Conservation (phyloP, 1,140 invertebrate species). For the Pinna nobilis region DNA sequence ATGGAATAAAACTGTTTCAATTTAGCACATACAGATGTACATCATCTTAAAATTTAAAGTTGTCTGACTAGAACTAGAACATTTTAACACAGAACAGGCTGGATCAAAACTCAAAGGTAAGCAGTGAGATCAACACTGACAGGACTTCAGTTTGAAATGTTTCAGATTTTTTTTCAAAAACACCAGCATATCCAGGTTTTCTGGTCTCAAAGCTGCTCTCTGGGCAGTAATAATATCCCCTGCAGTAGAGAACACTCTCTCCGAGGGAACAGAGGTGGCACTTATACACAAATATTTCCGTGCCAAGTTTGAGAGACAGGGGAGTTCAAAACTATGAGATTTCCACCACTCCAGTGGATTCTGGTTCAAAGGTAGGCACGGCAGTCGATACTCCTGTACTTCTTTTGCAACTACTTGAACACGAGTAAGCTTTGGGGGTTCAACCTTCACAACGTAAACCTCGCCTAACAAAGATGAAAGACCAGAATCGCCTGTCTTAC, state of each 20-base stretch:
- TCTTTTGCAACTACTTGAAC: neutral
- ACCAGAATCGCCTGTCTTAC: neutral
- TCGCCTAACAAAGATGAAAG: slow-evolving; percentile 2
- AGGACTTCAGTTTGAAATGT: too few relatives aligned
- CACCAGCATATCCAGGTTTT: slow-evolving; percentile 26
- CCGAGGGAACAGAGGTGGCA: slow-evolving; percentile 27
- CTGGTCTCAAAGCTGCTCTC: slow-evolving; percentile 19
- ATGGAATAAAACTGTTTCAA: too few relatives aligned
- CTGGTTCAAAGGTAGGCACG: neutral
- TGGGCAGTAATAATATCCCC: slow-evolving; percentile 30
- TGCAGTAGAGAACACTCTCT: slow-evolving; percentile 36
- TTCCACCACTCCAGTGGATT: slow-evolving; percentile 25
- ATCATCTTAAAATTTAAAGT: too few relatives aligned
- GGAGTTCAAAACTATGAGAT: neutral
- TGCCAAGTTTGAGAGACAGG: neutral
- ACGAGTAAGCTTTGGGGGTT: neutral
- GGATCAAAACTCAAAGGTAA: too few relatives aligned
- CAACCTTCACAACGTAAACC: neutral
- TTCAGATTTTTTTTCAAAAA: slow-evolving; percentile 34
- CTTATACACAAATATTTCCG: slow-evolving; percentile 16
- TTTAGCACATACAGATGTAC: too few relatives aligned
- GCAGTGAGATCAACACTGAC: too few relatives aligned
- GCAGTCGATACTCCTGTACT: neutral
- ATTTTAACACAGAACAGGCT: too few relatives aligned
- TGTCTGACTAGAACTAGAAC: too few relatives aligned